phyloP scores from a whole-genome alignment of 2,888 invertebrate genomes.

The Herminia tarsipennalis region DNA sequence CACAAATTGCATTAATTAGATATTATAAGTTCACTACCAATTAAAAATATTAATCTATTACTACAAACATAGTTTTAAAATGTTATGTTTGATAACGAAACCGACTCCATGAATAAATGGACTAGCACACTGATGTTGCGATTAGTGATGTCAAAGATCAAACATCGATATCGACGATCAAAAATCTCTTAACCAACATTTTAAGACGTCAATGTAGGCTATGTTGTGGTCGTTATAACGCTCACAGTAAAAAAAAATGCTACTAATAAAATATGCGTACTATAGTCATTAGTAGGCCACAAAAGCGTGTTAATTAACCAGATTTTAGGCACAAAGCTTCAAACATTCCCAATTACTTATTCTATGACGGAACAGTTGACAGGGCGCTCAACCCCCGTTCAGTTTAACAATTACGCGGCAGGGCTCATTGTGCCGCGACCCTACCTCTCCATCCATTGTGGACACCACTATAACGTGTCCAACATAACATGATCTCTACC shows the following conservation, averaged over 20 bases:
- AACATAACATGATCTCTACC: slow-evolving; percentile 48
- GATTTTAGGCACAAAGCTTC: slow-evolving; percentile 43
- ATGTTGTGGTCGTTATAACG: background rate
- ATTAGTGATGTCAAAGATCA: slow-evolving; percentile 51
- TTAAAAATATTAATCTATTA: background rate
- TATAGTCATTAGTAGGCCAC: slow-evolving; percentile 10
- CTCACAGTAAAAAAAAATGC: background rate
- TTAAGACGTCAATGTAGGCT: background rate
- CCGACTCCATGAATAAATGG: slow-evolving; percentile 51
- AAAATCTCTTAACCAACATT: background rate
- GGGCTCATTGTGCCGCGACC: slow-evolving; percentile 80
- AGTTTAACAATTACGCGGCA: slow-evolving; percentile 83
- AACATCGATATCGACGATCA: slow-evolving; percentile 30
- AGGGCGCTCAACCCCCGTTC: slow-evolving; percentile 81
- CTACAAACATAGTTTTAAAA: background rate
- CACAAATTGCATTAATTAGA: too few relatives aligned
- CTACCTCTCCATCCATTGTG: slow-evolving; percentile 81
- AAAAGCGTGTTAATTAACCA: slow-evolving; percentile 35
- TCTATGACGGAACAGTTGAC: slow-evolving; percentile 80
- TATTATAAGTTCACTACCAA: background rate
- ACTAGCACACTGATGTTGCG: slow-evolving; percentile 39
- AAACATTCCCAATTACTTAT: slow-evolving; percentile 58
- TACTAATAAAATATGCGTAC: background rate
- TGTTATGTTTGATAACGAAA: slow-evolving; percentile 44
- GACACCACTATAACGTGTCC: slow-evolving; percentile 68